These are phyloP conservation scores for Caenorhabditis virilis DNA, from an alignment of 2,888 invertebrate species.

Conservation along the genomic window DNA sequence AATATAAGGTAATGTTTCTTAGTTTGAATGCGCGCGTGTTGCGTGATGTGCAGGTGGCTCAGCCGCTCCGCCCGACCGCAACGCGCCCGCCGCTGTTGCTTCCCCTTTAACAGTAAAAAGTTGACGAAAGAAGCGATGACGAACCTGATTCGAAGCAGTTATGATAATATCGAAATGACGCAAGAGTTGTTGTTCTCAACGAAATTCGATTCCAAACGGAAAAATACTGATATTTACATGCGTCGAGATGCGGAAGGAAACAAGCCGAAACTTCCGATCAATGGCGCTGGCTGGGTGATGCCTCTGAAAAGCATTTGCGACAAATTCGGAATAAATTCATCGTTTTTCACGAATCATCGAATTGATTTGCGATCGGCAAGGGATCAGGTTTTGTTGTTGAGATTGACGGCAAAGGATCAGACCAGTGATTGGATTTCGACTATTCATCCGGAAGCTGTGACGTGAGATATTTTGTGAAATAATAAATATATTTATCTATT, in stretches of 20 bases:
- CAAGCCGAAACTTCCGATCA: slow-evolving; percentile 42
- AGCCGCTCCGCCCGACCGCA: no score
- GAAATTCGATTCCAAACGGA: slow-evolving; percentile 54
- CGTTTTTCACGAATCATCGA: slow-evolving; percentile 51
- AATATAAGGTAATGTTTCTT: no score
- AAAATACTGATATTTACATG: slow-evolving; percentile 45
- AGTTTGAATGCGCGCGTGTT: no score
- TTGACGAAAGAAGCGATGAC: slow-evolving; percentile 46
- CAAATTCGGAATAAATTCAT: slow-evolving; percentile 40
- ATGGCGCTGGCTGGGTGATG: slow-evolving; percentile 54
- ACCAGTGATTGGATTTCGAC: slow-evolving; percentile 36
- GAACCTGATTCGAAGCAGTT: slow-evolving; percentile 38
- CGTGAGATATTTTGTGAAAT: slow-evolving; percentile 4
- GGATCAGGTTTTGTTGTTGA: slow-evolving; percentile 37
- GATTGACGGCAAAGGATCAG: slow-evolving; percentile 27
- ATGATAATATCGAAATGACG: slow-evolving; percentile 39
- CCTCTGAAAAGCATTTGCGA: slow-evolving; percentile 50
- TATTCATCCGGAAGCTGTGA: slow-evolving; percentile 39
- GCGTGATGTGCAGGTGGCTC: no score
- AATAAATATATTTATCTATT: no score
- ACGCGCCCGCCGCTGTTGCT: no score
- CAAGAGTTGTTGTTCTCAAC: slow-evolving; percentile 48
- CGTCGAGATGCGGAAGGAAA: slow-evolving; percentile 34
- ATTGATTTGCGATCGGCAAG: slow-evolving; percentile 43
- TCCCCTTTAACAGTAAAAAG: slow-evolving; percentile 27